phyloP scores from a whole-genome alignment of 1,140 invertebrate genomes.

The Bombus difficillimus region DNA sequence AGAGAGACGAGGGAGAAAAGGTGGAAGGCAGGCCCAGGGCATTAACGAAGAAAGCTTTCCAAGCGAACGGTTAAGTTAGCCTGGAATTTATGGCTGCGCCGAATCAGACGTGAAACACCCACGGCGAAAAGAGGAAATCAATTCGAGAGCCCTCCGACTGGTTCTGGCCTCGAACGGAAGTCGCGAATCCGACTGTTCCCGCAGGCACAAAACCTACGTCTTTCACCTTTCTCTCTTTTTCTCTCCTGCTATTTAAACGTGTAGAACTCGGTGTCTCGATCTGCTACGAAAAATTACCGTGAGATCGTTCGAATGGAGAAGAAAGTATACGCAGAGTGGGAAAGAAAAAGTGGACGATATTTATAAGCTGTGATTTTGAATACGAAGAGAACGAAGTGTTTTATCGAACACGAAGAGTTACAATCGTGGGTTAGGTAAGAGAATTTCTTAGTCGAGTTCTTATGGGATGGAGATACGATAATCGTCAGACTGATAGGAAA shows the following conservation, averaged over 20 bases:
- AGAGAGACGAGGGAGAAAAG: not conserved
- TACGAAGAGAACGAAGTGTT: too few relatives aligned
- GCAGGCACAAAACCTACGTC: constrained; percentile 1
- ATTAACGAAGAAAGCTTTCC: constrained; percentile 69
- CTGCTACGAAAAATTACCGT: not conserved
- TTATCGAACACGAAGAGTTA: constrained; percentile 6
- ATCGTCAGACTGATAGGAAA: not conserved
- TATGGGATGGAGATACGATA: not conserved
- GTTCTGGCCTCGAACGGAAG: constrained; percentile 54
- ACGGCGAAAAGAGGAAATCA: constrained; percentile 64
- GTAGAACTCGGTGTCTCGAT: not conserved
- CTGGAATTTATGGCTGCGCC: constrained; percentile 59
- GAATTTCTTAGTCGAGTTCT: not conserved
- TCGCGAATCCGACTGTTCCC: constrained; percentile 57
- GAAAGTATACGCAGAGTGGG: too few relatives aligned
- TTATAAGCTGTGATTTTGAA: not conserved
- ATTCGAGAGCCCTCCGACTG: constrained; percentile 54
- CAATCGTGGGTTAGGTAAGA: not conserved
- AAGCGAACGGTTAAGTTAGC: constrained; percentile 62
- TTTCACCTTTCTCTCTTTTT: not conserved
- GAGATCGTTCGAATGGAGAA: not conserved
- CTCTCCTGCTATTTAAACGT: not conserved
- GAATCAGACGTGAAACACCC: constrained; percentile 65
- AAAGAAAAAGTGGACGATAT: not conserved
- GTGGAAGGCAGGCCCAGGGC: constrained; percentile 25